Percentiles rank a stretch among this genome's conserved stretches.
Evolutionary conservation across 2,113 vertebrate genomes (phyloP).

Genomic region (Tyrannus savana): DNA sequence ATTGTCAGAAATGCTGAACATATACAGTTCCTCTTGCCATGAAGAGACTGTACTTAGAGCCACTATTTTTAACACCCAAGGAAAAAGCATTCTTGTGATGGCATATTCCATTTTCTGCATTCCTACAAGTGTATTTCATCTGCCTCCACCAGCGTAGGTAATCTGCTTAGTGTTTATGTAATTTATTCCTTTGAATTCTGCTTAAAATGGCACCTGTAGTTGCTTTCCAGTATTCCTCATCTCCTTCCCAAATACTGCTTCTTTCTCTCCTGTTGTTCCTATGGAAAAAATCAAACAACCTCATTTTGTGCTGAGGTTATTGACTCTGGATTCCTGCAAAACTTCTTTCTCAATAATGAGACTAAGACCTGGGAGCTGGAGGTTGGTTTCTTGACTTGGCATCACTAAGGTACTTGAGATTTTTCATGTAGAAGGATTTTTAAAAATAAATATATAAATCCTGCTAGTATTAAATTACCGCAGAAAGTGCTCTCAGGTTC

Average conservation of each 20-base stretch:
- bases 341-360: background rate
- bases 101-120: background rate
- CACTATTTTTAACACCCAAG: background rate
- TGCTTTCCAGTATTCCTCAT: background rate
- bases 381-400: background rate
- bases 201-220: background rate
- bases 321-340: background rate
- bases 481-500: background rate
- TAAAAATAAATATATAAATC: background rate
- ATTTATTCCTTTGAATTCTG: background rate
- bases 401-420: background rate
- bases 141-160: fast-evolving
- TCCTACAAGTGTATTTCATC: background rate
- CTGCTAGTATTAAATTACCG: background rate
- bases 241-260: background rate
- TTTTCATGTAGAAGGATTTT: background rate
- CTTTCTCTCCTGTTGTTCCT: background rate
- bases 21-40: background rate
- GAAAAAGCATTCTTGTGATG: background rate
- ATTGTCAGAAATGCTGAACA: background rate
- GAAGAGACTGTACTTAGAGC: background rate
- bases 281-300: background rate
- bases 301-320: background rate
- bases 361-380: background rate
- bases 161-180: background rate